Evolutionary conservation across 2,888 invertebrate genomes (phyloP), one percentile per base, ranked within the genome.

Genomic region (Colletes collaris): DNA sequence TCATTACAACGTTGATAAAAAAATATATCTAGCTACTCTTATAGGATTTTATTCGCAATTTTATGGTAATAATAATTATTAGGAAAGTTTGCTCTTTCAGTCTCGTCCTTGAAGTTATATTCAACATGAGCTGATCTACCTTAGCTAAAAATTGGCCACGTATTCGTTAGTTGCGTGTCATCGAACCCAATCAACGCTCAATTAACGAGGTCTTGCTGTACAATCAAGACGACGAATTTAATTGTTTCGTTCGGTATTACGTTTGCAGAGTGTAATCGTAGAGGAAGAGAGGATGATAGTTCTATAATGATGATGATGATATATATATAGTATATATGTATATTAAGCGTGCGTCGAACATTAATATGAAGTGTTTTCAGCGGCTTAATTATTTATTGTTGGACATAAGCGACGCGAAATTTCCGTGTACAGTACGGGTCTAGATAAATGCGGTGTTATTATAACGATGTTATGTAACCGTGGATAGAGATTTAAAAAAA

Each of bases 321-420:
- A 27, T 27, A 27, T 27, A 27, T 27, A 27, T 27, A 27, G 27
- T 27, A 27, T 27, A 27, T 27, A 59, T 46, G 53, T 65, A 76
- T 59, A 56, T 66, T 67, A 69, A 72, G 56, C 56, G 55, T 72
- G 65, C 62, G 55, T 81, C 65, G 72, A 70, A 66, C 58, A 49
- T 67, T 63, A 13, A 64, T 16, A 64, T 44, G 58, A 40, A 60
- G 46, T 71, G 66, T 76, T 76, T 60, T 64, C 60, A 49, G 66
- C 70, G 50, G 53, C 58, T 72, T 70, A 70, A 76, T 81, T 74
- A 81, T 81, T 76, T 81, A 81, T 81, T 80, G 81, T 81, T 81
- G 66, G 60, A 64, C 53, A 60, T 65, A 72, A 76, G 56, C 46
- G 16, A 53, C 44, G 65, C 56, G 64, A 72, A 72, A 69, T 66